Evolutionary conservation across 2,797 vertebrate species (phyloP), one percentile per base, ranked within the genome.

Genomic region (Danio choprae): DNA sequence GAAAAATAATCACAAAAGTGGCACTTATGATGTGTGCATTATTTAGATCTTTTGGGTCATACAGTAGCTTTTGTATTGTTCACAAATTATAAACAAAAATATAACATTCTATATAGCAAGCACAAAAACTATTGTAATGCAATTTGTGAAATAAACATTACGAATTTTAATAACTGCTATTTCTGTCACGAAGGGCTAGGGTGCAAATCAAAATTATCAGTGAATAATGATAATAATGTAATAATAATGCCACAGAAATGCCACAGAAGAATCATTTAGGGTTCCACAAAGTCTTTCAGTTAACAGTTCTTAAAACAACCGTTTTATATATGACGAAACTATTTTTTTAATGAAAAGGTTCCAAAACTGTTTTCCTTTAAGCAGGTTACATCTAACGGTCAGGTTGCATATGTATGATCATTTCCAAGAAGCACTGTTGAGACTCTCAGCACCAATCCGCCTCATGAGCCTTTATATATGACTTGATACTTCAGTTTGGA

Each of bases 401-500:
- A 44, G 38, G 75, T 40, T 8, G 5, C n/a, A 68, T 59, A 29
- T 29, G 29, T 29, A 79, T 51, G 15, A 79, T 71, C 10, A 71
- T 70, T 79, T 60, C n/a, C 18, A 46, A 69, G 46, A 62, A 53
- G 46, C 46, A 53, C 58, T 53, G 46, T 63, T 29, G 44, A 62
- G 58, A 16, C 29, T 43, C 64, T 68, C 53, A 68, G 76, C 64
- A 78, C 11, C n/a, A 78, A 78, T 51, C 56, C 18, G 16, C 46
- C 67, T 62, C 38, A 16, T 79, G 67, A 53, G 56, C 7, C 46
- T 79, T 36, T 59, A n/a, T 53, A 58, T 29, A 77, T 48, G 18
- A 16, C 62, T 58, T 85, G 72, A 83, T 64, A 85, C 60, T 46
- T 59, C n/a, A 63, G 76, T 10, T 60, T n/a, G 1, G 11, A 63